Percentiles rank a stretch among this genome's conserved stretches.
Conservation (phyloP, 2,113 vertebrate species). For the Dasyornis broadbenti region DNA sequence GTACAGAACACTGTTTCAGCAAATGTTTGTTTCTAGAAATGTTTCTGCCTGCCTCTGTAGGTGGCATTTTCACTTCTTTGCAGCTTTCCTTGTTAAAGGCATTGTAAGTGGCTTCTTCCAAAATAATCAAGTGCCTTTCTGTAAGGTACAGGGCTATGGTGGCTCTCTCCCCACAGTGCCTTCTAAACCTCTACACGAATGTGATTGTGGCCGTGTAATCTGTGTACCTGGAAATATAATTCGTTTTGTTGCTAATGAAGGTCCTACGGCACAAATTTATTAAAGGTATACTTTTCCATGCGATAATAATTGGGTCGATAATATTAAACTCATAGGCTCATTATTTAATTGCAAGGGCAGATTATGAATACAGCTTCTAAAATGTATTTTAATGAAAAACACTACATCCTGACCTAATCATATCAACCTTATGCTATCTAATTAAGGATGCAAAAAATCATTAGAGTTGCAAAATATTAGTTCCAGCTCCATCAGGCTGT, state of each 20-base stretch:
- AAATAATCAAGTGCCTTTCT: slow-evolving; percentile 36
- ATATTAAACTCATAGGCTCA: slow-evolving; percentile 94
- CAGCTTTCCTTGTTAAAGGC: background rate
- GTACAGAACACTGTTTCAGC: background rate
- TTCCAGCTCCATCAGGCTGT: slow-evolving; percentile 90
- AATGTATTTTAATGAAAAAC: slow-evolving; percentile 99
- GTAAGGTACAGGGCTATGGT: background rate
- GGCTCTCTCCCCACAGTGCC: background rate
- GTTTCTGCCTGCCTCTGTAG: background rate
- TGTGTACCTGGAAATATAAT: slow-evolving; percentile 74
- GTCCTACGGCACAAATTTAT: slow-evolving; percentile 93
- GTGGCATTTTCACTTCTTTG: background rate
- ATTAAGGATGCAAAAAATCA: slow-evolving; percentile 99
- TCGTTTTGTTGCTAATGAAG: slow-evolving; percentile 85
- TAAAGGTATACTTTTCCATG: slow-evolving; percentile 90
- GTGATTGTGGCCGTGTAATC: slow-evolving; percentile 49
- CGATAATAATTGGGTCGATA: slow-evolving; percentile 97
- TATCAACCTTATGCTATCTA: slow-evolving; percentile 99
- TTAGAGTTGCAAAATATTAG: slow-evolving; percentile 99
- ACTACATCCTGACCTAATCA: slow-evolving; percentile 99
- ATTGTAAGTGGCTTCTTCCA: slow-evolving; percentile 24
- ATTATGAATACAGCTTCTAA: slow-evolving; percentile 97
- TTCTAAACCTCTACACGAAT: slow-evolving; percentile 47
- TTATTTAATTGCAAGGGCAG: slow-evolving; percentile 99
- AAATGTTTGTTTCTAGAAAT: background rate